A percentile compares a stretch with the other conserved stretches of the same genome.
Conservation (phyloP, 2,888 invertebrate genomes). For the Cryptosula pallasiana region DNA sequence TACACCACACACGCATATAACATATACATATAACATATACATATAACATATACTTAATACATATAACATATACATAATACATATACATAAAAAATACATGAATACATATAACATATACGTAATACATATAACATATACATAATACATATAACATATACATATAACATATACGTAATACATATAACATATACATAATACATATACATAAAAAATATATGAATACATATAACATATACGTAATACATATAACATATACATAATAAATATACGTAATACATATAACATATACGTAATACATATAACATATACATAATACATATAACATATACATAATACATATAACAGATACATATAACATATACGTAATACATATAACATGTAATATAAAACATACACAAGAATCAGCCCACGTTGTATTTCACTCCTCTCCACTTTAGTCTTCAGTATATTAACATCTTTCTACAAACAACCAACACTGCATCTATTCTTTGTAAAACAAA, state of each 20-base stretch:
- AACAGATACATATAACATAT: background rate
- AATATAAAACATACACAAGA: slow-evolving; percentile 58
- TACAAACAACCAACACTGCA: no score
- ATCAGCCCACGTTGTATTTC: slow-evolving; percentile 88
- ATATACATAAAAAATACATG: no score
- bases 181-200: background rate
- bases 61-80: no score
- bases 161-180: background rate
- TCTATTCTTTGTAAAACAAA: no score
- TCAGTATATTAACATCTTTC: slow-evolving; percentile 88
- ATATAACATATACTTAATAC: no score
- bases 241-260: background rate
- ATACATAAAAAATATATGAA: background rate
- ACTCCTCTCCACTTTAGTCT: slow-evolving; percentile 75
- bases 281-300: background rate
- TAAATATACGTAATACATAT: background rate
- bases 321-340: background rate
- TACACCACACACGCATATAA: no score
- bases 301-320: background rate
- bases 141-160: background rate
- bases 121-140: background rate
- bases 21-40: no score
- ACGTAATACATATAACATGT: background rate
- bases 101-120: no score
- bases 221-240: background rate